These are phyloP conservation scores for Xenops minutus DNA, from an alignment of 2,797 vertebrate genomes.

Conservation along the genomic window DNA sequence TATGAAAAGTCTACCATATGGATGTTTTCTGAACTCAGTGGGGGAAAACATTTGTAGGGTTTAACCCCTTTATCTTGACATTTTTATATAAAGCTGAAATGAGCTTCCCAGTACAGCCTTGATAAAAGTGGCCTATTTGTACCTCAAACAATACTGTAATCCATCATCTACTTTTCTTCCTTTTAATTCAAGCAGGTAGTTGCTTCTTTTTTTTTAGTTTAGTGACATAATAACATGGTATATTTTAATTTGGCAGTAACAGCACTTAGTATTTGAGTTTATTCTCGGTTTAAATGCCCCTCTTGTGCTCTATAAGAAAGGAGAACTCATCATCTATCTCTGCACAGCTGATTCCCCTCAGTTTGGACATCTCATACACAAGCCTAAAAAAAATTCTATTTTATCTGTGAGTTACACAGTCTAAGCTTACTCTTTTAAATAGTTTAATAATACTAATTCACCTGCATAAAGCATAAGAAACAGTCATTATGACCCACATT, in stretches of 20 bases:
- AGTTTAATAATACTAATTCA: not conserved
- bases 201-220: not conserved
- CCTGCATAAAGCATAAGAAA: not conserved
- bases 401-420: not conserved
- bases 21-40: not conserved
- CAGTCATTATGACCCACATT: not conserved
- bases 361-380: not conserved
- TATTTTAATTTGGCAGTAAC: not conserved
- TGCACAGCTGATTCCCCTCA: not conserved
- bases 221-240: not conserved
- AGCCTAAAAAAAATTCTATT: not conserved
- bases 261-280: not conserved
- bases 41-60: not conserved
- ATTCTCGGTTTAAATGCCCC: not conserved
- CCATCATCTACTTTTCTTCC: not conserved
- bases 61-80: not conserved
- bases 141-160: not conserved
- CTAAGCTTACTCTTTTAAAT: not conserved
- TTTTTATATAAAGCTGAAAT: not conserved
- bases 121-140: not conserved
- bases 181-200: not conserved
- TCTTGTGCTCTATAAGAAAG: not conserved
- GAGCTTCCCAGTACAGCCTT: not conserved
- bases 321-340: not conserved
- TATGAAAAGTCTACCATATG: not conserved